Percentiles rank a stretch among this genome's conserved stretches.
Conservation (phyloP, 2,113 vertebrate genomes). For the Limnothrissa miodon region DNA sequence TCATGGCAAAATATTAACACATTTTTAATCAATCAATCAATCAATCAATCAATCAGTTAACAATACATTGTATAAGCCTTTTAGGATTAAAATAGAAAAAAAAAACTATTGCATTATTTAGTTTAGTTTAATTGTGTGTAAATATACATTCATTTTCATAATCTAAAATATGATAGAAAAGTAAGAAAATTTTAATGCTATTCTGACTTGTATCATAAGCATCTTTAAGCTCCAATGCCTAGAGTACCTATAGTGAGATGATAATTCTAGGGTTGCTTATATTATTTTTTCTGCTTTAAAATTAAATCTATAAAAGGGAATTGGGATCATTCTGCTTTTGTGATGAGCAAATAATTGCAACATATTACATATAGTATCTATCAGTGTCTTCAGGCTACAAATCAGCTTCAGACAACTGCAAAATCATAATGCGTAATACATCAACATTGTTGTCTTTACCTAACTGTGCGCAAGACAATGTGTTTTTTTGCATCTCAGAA, state of each 20-base stretch:
- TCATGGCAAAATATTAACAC: too few relatives aligned
- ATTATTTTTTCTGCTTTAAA: neutral
- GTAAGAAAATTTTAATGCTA: neutral
- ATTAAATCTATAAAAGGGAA: neutral
- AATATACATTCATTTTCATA: neutral
- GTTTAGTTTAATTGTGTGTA: neutral
- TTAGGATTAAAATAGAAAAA: too few relatives aligned
- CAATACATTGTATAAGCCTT: neutral
- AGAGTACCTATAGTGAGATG: neutral
- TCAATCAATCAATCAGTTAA: too few relatives aligned
- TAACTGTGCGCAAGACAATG: neutral
- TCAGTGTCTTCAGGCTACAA: neutral
- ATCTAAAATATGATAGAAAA: neutral
- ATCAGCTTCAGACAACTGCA: neutral
- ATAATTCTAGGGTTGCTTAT: neutral
- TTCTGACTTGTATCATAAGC: neutral
- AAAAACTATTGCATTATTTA: neutral
- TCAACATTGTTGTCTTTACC: neutral
- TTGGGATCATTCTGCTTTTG: neutral
- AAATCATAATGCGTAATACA: neutral
- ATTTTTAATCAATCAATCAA: too few relatives aligned
- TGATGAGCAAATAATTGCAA: neutral
- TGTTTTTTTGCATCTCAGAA: constrained; percentile 55
- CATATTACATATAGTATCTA: neutral
- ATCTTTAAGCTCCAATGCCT: too few relatives aligned